Evolutionary conservation across 2,888 invertebrate genomes (phyloP), one percentile per base, ranked within the genome.

Genomic region (Dendrolimus pini): DNA sequence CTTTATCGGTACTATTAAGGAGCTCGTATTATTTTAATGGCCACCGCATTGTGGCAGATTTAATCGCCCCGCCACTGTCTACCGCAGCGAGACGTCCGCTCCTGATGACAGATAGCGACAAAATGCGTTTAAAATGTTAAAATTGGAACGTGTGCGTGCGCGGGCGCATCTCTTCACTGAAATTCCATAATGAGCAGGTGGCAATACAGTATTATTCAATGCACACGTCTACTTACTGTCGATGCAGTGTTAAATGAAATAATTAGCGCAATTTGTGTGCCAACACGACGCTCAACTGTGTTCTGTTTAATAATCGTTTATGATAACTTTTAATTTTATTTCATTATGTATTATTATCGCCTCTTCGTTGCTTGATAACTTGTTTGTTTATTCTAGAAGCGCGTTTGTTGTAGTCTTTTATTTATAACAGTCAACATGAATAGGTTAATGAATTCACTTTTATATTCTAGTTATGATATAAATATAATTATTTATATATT

Each of bases 21-120:
- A 72, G 65, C 77, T 55, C 55, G 72, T 67, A 80, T 81, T 82
- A 81, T 81, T 84, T 82, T 84, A 83, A 84, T 85, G 84, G 72
- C 78, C 82, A 77, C 81, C 78, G 72, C 73, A 74, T 66, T 73
- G 77, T 69, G 72, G 75, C 74, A 82, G 87, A 87, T 87, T 82
- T 83, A 85, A 87, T 87, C 87, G 80, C 65, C 62, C 63, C 63
- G 62, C 63, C 58, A 61, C 60, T 59, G 69, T 63, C 70, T 77
- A 76, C 74, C 77, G 74, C 75, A 64, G 70, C 66, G 67, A 71
- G 70, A 74, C 83, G 83, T 80, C 80, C 69, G 77, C 77, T 69
- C 74, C 70, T 79, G 88, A 87, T 87, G 88, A 88, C 85, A 87
- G 88, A 88, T 88, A 88, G 79, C 78, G 74, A 77, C 71, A 75